Evolutionary conservation across 2,797 vertebrate genomes (phyloP), one percentile per base, ranked within the genome.

Genomic region (Mormyrops boulengeri): DNA sequence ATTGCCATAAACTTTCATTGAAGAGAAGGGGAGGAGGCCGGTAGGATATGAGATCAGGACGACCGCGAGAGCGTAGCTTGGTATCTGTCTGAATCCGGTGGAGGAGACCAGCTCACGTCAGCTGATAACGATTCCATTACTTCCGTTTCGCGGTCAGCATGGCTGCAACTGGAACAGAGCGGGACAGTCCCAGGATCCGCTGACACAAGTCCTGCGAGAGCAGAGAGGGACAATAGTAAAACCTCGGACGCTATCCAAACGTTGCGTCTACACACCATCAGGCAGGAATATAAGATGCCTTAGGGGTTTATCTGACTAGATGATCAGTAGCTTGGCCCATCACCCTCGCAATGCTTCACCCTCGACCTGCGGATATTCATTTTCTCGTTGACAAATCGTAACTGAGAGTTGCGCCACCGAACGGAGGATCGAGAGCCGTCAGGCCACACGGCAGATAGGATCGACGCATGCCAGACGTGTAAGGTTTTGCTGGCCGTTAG

Each of bases 401-500:
- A 80, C 60, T 87, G n/a, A 89, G 44, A 52, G 12, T 44, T 62
- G 91, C 60, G 88, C 11, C 57, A 82, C 55, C 50, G 3, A 87
- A 19, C 1, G 55, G 88, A 41, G 14, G 19, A 88, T 22, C 6
- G 82, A 50, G 44, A 85, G 82, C n/a, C n/a, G 77, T 52, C n/a
- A n/a, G 30, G 22, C 90, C 86, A 80, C 47, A 53, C 57, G 34
- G 34, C 53, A 34, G 38, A 69, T 52, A 91, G 11, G 47, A n/a
- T 77, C 86, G 82, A 69, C 14, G 85, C 80, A 87, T 88, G 90
- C 57, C 88, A 87, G 85, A 91, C 77, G 69, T 12, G 85, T 82
- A 6, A 92, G 77, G 90, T 52, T 85, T 9, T 17, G 57, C 30
- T 92, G 34, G 50, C 6, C 50, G 89, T 91, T 87, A 47, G 60